A percentile compares a stretch with the other conserved stretches of the same genome.
These are phyloP conservation scores for Pachycephala philippinensis DNA, from an alignment of 2,113 vertebrate species.

Conservation along the genomic window DNA sequence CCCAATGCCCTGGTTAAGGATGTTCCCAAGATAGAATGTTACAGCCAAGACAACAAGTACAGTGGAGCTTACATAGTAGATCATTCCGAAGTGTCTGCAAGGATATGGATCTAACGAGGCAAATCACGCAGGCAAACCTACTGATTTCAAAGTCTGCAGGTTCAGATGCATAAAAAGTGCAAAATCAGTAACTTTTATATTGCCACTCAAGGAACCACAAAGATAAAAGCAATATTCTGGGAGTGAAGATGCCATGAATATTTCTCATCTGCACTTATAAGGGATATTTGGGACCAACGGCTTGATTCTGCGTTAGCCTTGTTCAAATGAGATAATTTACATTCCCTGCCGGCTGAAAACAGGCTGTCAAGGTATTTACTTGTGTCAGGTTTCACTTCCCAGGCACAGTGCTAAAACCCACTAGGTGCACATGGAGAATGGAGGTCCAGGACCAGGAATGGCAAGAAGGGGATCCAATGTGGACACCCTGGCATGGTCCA, in stretches of 20 bases:
- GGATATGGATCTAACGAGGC: background rate
- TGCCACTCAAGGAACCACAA: conserved; percentile 58
- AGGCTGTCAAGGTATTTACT: conserved; percentile 37
- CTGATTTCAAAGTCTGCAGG: conserved; percentile 49
- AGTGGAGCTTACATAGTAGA: background rate
- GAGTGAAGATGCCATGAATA: conserved; percentile 54
- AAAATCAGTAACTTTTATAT: conserved; percentile 62
- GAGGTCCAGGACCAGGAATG: background rate
- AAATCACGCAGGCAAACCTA: conserved; percentile 35
- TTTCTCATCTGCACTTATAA: conserved; percentile 61
- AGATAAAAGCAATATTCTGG: conserved; percentile 64
- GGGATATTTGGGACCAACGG: conserved; percentile 45
- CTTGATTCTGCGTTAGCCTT: conserved; percentile 30
- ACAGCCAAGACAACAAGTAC: background rate
- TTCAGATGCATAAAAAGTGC: conserved; percentile 56
- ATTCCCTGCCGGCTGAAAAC: background rate
- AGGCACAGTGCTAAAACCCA: background rate
- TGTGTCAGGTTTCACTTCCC: conserved; percentile 6
- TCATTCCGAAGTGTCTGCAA: background rate
- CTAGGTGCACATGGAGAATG: background rate
- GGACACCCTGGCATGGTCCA: background rate
- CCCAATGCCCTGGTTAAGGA: background rate
- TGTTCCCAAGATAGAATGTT: background rate
- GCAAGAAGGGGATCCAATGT: background rate
- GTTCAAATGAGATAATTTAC: conserved; percentile 52